Base-by-base conservation (phyloP, 2,797 vertebrate species). In the Antennarius maculatus region DNA sequence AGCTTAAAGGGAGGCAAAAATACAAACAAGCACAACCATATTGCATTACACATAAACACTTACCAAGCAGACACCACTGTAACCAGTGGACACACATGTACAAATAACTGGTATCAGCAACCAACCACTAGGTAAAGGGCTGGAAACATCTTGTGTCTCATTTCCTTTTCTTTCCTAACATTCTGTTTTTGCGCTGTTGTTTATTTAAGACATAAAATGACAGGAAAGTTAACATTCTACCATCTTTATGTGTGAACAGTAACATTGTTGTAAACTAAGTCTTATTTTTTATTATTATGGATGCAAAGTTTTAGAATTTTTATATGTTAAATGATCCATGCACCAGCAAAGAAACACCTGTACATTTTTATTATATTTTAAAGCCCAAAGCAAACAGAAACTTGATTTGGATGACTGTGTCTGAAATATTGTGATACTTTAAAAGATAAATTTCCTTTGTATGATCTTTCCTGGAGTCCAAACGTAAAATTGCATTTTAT, bases 31-130 rank as follows among this genome's bases (percentile, higher is more conserved):
- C 75, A 70, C 68, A 75, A 54, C 72, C 67, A 67, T 23, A 60
- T 46, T 73, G 66, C 45, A 28, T 17, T 5, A 27, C 61, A 3
- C 0, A 45, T 34, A 64, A 72, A 67, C 66, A 69, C 57, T 5
- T 7, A 41, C 69, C 39, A 43, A 4, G 42, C 42, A 52, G 1
- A 54, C 57, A 48, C 74, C 85, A 77, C 72, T 41, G 70, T 55
- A 65, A 75, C 67, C 70, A 50, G 9, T 1, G 70, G 66, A 83
- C 61, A 58, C 80, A 66, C 71, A 80, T 71, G 54, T 18, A 69
- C 48, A 81, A 79, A 75, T 71, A 76, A 2, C 52, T 50, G 70
- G 45, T 81, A 80, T 64, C 76, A 79, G 51, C 63, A 54, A 49
- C 61, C 54, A 50, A 67, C 60, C 53, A 27, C 5, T 34, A 48